Conservation (phyloP, 2,113 vertebrate genomes). For the Mesitornis unicolor region DNA sequence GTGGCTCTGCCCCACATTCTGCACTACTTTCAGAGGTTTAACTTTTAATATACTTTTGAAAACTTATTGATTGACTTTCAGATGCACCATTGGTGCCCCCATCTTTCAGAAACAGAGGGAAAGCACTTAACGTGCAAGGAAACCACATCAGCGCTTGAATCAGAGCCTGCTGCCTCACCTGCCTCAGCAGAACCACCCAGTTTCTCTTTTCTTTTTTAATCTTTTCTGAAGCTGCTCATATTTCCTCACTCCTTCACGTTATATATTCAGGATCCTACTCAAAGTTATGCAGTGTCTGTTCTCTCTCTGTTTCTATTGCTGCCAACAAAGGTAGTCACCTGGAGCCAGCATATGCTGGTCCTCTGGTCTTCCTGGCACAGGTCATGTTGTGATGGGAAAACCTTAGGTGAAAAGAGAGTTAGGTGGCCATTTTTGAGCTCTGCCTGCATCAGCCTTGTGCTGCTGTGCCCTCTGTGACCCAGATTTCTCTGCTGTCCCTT, state of each 20-base stretch:
- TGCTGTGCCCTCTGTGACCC: not conserved
- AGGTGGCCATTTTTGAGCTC: not conserved
- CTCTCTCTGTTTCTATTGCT: not conserved
- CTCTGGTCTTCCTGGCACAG: not conserved
- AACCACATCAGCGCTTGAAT: not conserved
- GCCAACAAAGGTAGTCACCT: too few relatives aligned
- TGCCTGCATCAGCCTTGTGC: rapidly evolving
- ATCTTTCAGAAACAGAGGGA: not conserved
- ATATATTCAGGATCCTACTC: not conserved
- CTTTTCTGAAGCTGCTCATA: not conserved
- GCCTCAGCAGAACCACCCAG: not conserved
- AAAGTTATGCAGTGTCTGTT: not conserved
- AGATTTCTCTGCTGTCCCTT: not conserved
- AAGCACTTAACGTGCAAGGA: not conserved
- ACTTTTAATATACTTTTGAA: not conserved
- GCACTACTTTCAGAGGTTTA: not conserved
- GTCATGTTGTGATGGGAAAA: not conserved
- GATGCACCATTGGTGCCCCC: not conserved
- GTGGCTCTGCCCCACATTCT: slow-evolving; percentile 36
- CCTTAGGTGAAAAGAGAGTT: not conserved
- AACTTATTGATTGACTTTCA: slow-evolving; percentile 3
- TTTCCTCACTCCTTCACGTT: not conserved
- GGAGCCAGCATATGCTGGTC: not conserved
- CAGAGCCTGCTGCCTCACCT: not conserved
- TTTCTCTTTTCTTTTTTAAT: not conserved